Evolutionary conservation across 1,140 invertebrate genomes (phyloP).

Genomic region (Neotoxoptera formosana): DNA sequence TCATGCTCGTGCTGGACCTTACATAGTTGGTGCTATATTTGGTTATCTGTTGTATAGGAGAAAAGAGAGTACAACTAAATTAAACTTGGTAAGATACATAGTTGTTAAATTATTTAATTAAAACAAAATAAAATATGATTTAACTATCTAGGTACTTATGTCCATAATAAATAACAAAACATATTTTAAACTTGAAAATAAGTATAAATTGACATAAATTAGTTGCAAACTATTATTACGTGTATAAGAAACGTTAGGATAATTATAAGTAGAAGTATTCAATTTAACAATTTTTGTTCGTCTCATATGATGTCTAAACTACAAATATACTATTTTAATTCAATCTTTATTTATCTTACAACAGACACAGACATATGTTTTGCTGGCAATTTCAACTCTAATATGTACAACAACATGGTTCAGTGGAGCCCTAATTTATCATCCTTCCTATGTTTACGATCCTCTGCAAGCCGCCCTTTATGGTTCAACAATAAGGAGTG

Average conservation of each 20-base stretch:
- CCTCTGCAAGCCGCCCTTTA: constrained; percentile 59
- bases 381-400: constrained; percentile 28
- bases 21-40: constrained; percentile 64
- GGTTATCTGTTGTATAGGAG: constrained; percentile 63
- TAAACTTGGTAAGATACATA: neutral
- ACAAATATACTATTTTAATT: neutral
- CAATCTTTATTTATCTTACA: neutral
- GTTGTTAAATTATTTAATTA: neutral
- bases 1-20: constrained; percentile 70
- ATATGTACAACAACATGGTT: constrained; percentile 58
- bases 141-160: neutral
- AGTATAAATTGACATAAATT: neutral
- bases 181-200: neutral
- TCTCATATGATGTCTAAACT: neutral
- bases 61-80: constrained; percentile 52
- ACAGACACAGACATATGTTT: constrained; percentile 29
- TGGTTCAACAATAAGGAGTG: constrained; percentile 58
- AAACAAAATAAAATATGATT: neutral
- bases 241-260: neutral
- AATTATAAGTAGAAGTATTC: no score
- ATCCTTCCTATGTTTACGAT: constrained; percentile 59
- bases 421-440: constrained; percentile 59
- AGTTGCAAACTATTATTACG: neutral
- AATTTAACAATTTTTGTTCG: no score
- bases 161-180: neutral